These are phyloP conservation scores for Orius insidiosus DNA, from an alignment of 1,140 invertebrate genomes.

Conservation along the genomic window DNA sequence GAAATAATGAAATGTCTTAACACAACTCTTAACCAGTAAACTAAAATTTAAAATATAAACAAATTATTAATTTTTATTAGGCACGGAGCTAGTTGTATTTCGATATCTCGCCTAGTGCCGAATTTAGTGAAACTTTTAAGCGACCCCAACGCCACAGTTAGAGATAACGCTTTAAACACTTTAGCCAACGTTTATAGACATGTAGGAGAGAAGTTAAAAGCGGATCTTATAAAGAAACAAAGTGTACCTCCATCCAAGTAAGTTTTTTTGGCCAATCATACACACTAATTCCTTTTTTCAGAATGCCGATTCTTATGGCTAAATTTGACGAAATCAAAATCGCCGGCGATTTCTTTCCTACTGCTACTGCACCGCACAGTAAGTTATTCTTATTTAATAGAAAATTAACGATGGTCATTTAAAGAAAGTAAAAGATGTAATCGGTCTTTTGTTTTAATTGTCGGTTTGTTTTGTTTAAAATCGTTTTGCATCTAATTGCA, in stretches of 20 bases:
- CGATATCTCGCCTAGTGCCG: constrained; percentile 63
- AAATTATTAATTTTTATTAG: constrained; percentile 31
- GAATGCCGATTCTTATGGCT: constrained; percentile 47
- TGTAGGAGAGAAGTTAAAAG: constrained; percentile 72
- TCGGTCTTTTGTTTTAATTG: no score
- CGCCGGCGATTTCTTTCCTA: constrained; percentile 59
- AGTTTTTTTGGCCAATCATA: constrained; percentile 23
- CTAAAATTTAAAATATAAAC: not conserved
- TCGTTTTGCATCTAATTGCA: no score
- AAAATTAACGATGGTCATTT: not conserved
- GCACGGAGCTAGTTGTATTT: constrained; percentile 64
- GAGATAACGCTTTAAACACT: constrained; percentile 71
- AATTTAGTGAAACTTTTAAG: constrained; percentile 68
- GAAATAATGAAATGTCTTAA: constrained; percentile 61
- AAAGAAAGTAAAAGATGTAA: no score
- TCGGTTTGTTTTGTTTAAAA: no score
- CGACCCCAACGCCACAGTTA: constrained; percentile 71
- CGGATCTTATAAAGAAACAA: constrained; percentile 67
- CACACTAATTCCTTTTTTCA: constrained; percentile 8
- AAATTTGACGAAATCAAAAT: constrained; percentile 76
- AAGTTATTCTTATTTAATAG: constrained; percentile 13
- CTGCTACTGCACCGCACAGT: constrained; percentile 33
- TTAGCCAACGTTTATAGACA: constrained; percentile 83
- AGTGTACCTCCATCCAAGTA: constrained; percentile 61
- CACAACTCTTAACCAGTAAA: constrained; percentile 61